Evolutionary conservation across 2,797 vertebrate species (phyloP).

Genomic region (Botia kubotai): DNA sequence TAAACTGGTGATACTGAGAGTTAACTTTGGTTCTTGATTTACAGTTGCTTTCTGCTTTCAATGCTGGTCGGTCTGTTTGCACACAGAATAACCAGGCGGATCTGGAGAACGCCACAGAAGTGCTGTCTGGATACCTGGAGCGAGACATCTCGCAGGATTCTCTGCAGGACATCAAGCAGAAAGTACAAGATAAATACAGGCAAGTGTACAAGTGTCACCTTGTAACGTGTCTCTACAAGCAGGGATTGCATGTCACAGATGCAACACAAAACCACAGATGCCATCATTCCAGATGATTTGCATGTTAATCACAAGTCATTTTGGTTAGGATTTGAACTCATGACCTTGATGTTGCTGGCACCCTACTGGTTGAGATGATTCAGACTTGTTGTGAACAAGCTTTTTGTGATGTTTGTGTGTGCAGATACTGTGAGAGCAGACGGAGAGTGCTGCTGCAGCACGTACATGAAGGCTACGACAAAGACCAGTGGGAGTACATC

Average conservation of each 20-base stretch:
- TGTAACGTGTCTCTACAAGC: too few relatives aligned
- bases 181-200: conserved; percentile 99
- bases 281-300: too few relatives aligned
- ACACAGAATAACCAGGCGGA: conserved; percentile 99
- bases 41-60: conserved; percentile 1
- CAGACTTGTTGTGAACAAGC: not conserved
- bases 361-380: too few relatives aligned
- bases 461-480: conserved; percentile 99
- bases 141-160: conserved; percentile 99
- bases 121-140: conserved; percentile 98
- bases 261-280: too few relatives aligned
- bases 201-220: conserved; percentile 61
- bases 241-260: not conserved
- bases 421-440: conserved; percentile 99
- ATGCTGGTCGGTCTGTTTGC: conserved; percentile 43
- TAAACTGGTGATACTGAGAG: conserved; percentile 60
- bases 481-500: conserved; percentile 99
- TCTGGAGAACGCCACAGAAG: conserved; percentile 99
- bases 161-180: conserved; percentile 99
- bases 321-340: too few relatives aligned
- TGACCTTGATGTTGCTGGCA: too few relatives aligned
- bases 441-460: conserved; percentile 98
- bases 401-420: conserved; percentile 50
- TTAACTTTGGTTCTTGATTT: not conserved
- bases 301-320: too few relatives aligned